Conservation (phyloP, 2,113 vertebrate genomes). For the Cnemophilus loriae region DNA sequence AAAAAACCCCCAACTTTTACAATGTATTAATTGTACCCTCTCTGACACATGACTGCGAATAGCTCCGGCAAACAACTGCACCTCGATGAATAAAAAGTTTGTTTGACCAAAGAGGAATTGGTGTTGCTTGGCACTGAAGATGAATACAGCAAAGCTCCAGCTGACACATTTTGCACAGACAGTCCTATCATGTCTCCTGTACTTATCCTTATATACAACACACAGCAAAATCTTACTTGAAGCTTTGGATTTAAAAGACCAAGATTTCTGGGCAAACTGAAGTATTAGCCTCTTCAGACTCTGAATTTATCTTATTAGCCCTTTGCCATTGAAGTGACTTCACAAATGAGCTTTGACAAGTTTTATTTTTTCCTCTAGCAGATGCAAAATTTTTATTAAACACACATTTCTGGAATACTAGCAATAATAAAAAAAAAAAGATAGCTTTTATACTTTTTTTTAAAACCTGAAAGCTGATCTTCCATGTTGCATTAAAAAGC, state of each 20-base stretch:
- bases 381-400: not conserved
- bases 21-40: slow-evolving; percentile 60
- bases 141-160: slow-evolving; percentile 16
- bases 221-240: not conserved
- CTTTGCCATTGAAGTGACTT: not conserved
- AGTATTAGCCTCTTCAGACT: not conserved
- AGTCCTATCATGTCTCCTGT: not conserved
- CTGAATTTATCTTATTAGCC: not conserved
- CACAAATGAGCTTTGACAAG: not conserved
- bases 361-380: not conserved
- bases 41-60: slow-evolving; percentile 43
- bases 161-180: slow-evolving; percentile 18
- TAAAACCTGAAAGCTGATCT: not conserved
- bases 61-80: slow-evolving; percentile 54
- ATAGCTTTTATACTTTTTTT: not conserved
- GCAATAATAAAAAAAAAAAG: not conserved
- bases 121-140: slow-evolving; percentile 29
- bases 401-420: not conserved
- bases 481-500: not conserved
- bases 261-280: not conserved
- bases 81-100: slow-evolving; percentile 64
- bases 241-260: not conserved
- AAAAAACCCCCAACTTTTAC: slow-evolving; percentile 27
- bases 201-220: not conserved
- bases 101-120: slow-evolving; percentile 49